A percentile compares a stretch with the other conserved stretches of the same genome.
These are phyloP conservation scores for Apotomis capreana DNA, from an alignment of 2,888 invertebrate genomes.

Conservation along the genomic window DNA sequence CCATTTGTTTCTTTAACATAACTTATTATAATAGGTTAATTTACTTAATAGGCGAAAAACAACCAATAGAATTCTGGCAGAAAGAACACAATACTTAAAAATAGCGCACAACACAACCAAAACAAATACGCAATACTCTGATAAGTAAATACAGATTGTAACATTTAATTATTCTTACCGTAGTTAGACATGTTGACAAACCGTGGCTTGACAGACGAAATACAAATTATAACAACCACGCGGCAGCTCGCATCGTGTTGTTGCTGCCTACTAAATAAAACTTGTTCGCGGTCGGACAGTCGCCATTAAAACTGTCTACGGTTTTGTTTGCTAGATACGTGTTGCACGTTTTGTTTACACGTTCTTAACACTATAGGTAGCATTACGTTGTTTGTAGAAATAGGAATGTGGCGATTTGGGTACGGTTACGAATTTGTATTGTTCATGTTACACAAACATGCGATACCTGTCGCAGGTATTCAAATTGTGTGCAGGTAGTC, in stretches of 20 bases:
- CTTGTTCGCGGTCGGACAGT: conserved; percentile 13
- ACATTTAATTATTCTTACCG: conserved; percentile 21
- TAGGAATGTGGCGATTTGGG: neutral
- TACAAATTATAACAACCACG: neutral
- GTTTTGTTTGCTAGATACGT: neutral
- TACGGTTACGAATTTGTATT: neutral
- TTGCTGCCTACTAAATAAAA: conserved; percentile 11
- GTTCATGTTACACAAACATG: too few relatives aligned
- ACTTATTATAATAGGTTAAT: too few relatives aligned
- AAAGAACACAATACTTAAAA: neutral
- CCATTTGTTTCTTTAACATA: too few relatives aligned
- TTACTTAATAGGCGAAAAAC: too few relatives aligned
- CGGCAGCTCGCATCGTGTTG: conserved; percentile 13
- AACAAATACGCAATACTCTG: neutral
- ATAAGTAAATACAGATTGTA: neutral
- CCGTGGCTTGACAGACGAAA: neutral
- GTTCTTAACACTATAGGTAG: neutral
- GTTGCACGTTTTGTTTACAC: neutral
- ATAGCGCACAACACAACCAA: neutral
- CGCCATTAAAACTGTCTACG: neutral
- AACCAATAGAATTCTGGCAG: too few relatives aligned
- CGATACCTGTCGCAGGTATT: too few relatives aligned
- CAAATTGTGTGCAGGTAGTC: too few relatives aligned
- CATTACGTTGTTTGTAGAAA: neutral
- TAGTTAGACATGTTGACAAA: conserved; percentile 26